These are phyloP conservation scores for Sebastolobus altivelis DNA, from an alignment of 2,797 vertebrate species.

Conservation along the genomic window DNA sequence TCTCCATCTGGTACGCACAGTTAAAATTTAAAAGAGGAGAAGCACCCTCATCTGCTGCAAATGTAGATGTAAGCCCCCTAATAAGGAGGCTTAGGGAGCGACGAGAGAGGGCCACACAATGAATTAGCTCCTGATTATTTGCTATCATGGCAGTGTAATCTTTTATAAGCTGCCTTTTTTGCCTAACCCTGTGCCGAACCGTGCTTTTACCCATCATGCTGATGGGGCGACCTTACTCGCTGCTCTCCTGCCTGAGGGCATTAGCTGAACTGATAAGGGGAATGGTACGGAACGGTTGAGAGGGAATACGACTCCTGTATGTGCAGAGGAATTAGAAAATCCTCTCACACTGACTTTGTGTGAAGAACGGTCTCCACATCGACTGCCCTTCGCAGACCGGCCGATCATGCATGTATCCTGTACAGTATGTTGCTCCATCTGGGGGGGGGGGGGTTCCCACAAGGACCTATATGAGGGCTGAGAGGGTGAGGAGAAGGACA, in stretches of 20 bases:
- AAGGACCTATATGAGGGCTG: conserved; percentile 38
- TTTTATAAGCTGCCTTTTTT: conserved; percentile 78
- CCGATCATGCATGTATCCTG: conserved; percentile 34
- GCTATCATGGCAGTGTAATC: conserved; percentile 80
- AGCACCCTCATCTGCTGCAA: conserved; percentile 74
- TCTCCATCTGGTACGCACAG: conserved; percentile 58
- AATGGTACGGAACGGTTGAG: conserved; percentile 29
- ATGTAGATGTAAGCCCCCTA: conserved; percentile 84
- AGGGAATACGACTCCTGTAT: conserved; percentile 24
- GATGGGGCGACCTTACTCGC: conserved; percentile 53
- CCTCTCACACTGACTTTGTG: conserved; percentile 29
- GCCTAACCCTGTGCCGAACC: conserved; percentile 55
- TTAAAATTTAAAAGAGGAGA: conserved; percentile 68
- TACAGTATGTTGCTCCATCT: conserved; percentile 48
- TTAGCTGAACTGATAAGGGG: conserved; percentile 46
- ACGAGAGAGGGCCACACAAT: conserved; percentile 75
- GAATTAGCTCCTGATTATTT: conserved; percentile 85
- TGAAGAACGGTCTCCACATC: conserved; percentile 7
- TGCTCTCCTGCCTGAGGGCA: conserved; percentile 47
- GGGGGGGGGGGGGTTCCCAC: conserved; percentile 30
- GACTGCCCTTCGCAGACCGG: conserved; percentile 22
- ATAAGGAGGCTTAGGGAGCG: conserved; percentile 81
- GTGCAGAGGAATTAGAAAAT: conserved; percentile 40
- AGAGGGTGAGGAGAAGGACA: conserved; percentile 64
- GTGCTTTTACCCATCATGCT: conserved; percentile 53